Evolutionary conservation across 2,888 invertebrate genomes (phyloP).

Genomic region (Sesia bembeciformis): DNA sequence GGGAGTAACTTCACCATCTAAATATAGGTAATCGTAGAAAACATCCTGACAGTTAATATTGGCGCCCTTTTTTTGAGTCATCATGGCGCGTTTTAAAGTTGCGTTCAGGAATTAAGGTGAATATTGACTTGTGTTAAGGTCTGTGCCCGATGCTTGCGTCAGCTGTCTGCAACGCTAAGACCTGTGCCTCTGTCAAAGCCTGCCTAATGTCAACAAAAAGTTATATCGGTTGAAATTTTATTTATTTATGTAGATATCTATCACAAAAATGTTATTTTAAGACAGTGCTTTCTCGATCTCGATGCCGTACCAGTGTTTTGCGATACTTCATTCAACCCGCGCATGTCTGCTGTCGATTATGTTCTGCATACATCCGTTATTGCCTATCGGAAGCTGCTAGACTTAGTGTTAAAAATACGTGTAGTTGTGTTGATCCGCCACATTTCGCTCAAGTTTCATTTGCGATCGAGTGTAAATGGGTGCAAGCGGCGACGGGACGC

Average conservation of each 20-base stretch:
- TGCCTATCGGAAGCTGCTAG: background rate
- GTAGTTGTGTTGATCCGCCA: background rate
- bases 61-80: too few species aligned
- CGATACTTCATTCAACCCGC: constrained; percentile 19
- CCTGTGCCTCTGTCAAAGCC: constrained; percentile 27
- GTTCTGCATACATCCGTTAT: background rate
- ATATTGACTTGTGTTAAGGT: too few species aligned
- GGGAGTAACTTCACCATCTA: too few species aligned
- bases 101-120: too few species aligned
- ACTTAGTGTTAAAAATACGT: background rate
- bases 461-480: constrained; percentile 17
- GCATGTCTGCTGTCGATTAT: background rate
- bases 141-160: constrained; percentile 22
- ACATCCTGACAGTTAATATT: too few species aligned
- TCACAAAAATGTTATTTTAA: constrained; percentile 33
- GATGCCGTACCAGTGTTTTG: constrained; percentile 47
- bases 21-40: too few species aligned
- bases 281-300: constrained; percentile 34
- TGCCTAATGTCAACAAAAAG: constrained; percentile 36
- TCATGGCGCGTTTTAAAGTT: too few species aligned
- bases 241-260: constrained; percentile 46
- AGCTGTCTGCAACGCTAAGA: constrained; percentile 20
- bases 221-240: constrained; percentile 36
- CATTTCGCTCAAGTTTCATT: constrained; percentile 14
- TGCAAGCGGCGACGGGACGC: constrained; percentile 60